These are phyloP conservation scores for Gastrophryne carolinensis DNA, from an alignment of 2,797 vertebrate genomes.

Conservation along the genomic window DNA sequence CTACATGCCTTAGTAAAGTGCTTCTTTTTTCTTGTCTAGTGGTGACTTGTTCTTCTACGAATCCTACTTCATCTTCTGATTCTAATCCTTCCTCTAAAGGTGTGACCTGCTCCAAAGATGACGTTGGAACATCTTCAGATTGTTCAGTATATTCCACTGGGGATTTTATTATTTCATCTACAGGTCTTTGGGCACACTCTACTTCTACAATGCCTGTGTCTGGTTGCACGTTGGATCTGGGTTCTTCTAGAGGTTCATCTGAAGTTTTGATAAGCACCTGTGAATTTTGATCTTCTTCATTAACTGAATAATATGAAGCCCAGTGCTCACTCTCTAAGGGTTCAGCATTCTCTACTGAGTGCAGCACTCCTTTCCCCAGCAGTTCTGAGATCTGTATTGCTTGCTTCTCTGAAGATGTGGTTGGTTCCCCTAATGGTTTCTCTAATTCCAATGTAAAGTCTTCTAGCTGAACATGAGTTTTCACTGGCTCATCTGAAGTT, in stretches of 20 bases:
- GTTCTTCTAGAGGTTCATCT: background rate
- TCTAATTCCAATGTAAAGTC: background rate
- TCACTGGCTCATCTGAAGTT: background rate
- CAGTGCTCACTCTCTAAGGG: background rate
- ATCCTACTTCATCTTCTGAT: background rate
- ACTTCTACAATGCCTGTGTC: background rate
- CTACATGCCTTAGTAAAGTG: background rate
- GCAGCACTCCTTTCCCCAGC: background rate
- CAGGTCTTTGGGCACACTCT: background rate
- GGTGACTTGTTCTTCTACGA: background rate
- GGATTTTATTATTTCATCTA: background rate
- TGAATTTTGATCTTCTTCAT: background rate
- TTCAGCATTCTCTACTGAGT: background rate
- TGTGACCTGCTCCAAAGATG: conserved; percentile 22
- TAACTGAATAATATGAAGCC: background rate
- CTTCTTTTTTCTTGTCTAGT: background rate
- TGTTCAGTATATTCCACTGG: background rate
- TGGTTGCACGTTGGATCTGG: background rate
- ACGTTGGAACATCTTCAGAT: conserved; percentile 4
- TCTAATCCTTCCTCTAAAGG: conserved; percentile 7
- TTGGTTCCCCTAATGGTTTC: background rate
- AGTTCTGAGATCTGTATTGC: background rate
- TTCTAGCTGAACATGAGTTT: background rate
- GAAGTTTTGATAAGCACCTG: background rate
- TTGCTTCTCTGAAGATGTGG: background rate